Conservation (phyloP, 2,797 vertebrate species). For the Molothrus ater region DNA sequence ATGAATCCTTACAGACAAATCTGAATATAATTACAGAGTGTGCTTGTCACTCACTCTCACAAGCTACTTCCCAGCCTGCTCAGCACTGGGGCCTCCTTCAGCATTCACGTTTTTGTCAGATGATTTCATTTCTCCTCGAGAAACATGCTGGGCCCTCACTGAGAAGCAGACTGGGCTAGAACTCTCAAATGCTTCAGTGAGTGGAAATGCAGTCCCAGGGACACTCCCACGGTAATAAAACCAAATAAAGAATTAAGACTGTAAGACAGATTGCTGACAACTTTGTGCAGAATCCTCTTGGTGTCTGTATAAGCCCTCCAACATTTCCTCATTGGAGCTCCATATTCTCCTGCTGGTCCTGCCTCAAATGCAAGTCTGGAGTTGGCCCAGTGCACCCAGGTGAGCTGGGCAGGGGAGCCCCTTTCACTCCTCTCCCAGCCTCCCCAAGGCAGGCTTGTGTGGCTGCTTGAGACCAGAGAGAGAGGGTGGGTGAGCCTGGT, state of each 20-base stretch:
- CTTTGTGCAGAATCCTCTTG: neutral
- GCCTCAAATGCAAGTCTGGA: neutral
- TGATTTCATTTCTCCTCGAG: neutral
- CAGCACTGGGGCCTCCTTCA: neutral
- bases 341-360: neutral
- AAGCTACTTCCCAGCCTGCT: neutral
- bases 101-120: neutral
- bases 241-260: neutral
- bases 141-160: neutral
- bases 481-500: fast-evolving
- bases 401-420: neutral
- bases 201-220: neutral
- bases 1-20: neutral
- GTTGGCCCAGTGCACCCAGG: neutral
- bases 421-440: neutral
- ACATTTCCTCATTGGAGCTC: neutral
- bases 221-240: neutral
- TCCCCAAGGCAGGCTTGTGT: fast-evolving
- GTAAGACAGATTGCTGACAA: neutral
- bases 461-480: neutral
- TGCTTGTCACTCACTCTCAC: neutral
- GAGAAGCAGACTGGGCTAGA: neutral
- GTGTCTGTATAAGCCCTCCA: too few species aligned
- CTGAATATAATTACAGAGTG: constrained; percentile 33
- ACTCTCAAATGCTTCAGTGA: neutral